Conservation (phyloP, 2,888 invertebrate species). For the Patella ulyssiponensis region DNA sequence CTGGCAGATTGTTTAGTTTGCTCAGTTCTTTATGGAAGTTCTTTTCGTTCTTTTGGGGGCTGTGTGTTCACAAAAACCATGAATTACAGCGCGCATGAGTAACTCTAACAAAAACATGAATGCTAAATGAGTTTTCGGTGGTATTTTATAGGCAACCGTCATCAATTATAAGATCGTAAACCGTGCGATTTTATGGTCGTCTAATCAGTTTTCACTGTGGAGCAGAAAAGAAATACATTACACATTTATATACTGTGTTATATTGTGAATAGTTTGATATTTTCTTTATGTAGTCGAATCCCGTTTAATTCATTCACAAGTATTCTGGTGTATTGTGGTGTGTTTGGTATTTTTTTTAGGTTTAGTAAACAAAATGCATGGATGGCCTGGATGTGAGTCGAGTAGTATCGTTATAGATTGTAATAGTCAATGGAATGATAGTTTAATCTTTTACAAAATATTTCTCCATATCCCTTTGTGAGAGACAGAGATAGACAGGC, state of each 20-base stretch:
- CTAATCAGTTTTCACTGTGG: neutral
- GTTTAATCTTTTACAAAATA: too few relatives aligned
- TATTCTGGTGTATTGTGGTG: too few relatives aligned
- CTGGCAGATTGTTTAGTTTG: conserved; percentile 1
- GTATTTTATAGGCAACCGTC: conserved; percentile 3
- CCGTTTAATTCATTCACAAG: neutral
- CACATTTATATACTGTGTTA: neutral
- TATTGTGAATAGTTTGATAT: neutral
- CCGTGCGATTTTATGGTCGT: conserved; percentile 1
- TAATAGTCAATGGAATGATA: too few relatives aligned
- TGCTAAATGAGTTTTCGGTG: neutral
- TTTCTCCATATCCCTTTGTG: too few relatives aligned
- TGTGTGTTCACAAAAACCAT: conserved; percentile 4
- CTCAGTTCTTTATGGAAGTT: neutral
- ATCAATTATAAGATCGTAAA: neutral
- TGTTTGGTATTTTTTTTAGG: too few relatives aligned
- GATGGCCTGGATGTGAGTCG: too few relatives aligned
- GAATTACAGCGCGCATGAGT: neutral
- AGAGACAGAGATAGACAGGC: too few relatives aligned
- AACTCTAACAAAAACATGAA: neutral
- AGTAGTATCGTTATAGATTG: too few relatives aligned
- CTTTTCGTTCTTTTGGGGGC: neutral
- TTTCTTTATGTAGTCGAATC: conserved; percentile 1
- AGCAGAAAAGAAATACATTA: conserved; percentile 7
- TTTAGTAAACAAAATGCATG: too few relatives aligned